Conservation (phyloP, 1,140 invertebrate genomes). For the Leptopilina clavipes region DNA sequence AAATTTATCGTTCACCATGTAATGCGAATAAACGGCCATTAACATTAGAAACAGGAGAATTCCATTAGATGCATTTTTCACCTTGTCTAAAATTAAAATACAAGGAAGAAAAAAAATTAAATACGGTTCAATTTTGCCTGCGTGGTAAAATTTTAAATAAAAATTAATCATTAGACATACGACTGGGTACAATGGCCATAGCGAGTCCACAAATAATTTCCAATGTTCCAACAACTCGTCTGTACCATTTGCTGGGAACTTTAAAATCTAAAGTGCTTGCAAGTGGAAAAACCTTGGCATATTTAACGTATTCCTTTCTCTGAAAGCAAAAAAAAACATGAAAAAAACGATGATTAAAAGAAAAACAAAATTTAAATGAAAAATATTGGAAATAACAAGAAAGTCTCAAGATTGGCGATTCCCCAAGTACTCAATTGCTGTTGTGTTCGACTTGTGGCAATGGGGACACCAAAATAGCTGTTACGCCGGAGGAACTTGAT, state of each 20-base stretch:
- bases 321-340: slow-evolving; percentile 77
- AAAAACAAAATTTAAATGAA: slow-evolving; percentile 39
- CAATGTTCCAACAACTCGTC: slow-evolving; percentile 88
- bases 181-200: slow-evolving; percentile 91
- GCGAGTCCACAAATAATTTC: slow-evolving; percentile 93
- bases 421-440: slow-evolving; percentile 61
- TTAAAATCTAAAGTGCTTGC: slow-evolving; percentile 88
- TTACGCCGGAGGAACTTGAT: slow-evolving; percentile 39
- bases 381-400: slow-evolving; percentile 37
- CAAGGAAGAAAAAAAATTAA: background rate
- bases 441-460: slow-evolving; percentile 61
- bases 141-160: too few species aligned
- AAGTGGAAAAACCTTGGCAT: slow-evolving; percentile 96
- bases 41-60: slow-evolving; percentile 88
- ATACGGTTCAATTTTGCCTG: background rate
- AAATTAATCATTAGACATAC: slow-evolving; percentile 76
- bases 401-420: slow-evolving; percentile 51
- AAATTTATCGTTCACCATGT: slow-evolving; percentile 93
- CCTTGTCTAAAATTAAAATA: slow-evolving; percentile 80
- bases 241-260: slow-evolving; percentile 94
- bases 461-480: slow-evolving; percentile 60
- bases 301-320: slow-evolving; percentile 97
- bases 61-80: slow-evolving; percentile 92
- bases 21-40: slow-evolving; percentile 93
- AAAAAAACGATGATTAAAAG: background rate